Evolutionary conservation across 1,140 invertebrate species (phyloP), one percentile per base, ranked within the genome.

Genomic region (Formica selysi): DNA sequence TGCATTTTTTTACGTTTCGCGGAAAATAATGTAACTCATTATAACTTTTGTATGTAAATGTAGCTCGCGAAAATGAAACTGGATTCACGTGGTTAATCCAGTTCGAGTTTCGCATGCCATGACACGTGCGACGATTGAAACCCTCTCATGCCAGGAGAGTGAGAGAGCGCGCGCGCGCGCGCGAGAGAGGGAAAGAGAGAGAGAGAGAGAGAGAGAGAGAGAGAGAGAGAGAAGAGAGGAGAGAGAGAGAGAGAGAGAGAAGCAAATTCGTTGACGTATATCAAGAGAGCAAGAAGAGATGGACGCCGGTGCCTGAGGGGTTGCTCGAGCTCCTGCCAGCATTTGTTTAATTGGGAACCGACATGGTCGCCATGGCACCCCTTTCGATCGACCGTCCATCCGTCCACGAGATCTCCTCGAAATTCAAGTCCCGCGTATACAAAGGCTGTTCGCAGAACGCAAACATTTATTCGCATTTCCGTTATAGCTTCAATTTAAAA

Each of bases 301-400:
- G 76, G 74, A 79, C 48, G 76, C 32, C 32, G 6, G 22, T 84
- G 88, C 88, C 65, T 74, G 86, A 88, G 91, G 88, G 90, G 86
- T 89, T 89, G 88, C 85, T 91, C 78, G 88, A 88, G 81, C 91
- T 91, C 86, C 86, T 86, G 90, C 64, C 89, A 89, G 91, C 93
- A 91, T 93, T 94, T 93, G 92, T 93, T 94, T 93, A 93, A 93
- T 93, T 93, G 92, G 91, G 91, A 91, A 91, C 90, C 87, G 91
- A 92, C 87, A 93, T 93, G 92, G 91, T 90, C 87, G 92, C 73
- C 70, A 67, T 57, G 57, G 76, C 83, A 85, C 87, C 90, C 89
- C 78, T 86, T 48, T 67, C 85, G 13, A 62, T 65, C 79, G 57
- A 79, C 64, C 87, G n/a, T 80, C 48, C 65, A 80, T 61, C 86